Base-by-base conservation (phyloP, 2,797 vertebrate genomes). In the Protosalanx chinensis region DNA sequence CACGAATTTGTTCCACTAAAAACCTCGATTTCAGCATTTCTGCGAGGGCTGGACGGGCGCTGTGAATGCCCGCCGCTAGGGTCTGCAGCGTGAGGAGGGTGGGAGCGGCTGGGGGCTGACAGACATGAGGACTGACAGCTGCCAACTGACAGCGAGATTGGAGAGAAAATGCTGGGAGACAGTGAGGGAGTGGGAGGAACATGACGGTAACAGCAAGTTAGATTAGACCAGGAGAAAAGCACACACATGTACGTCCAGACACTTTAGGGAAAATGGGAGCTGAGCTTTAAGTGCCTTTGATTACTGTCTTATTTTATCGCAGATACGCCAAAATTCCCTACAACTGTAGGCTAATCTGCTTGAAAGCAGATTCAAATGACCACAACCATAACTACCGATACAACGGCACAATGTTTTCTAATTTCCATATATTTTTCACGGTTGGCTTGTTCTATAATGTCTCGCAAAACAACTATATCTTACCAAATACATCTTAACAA, bases 141-240 rank as follows among this genome's bases (percentile, higher is more conserved):
- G 91, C 91, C 89, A 92, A 92, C 91, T 89, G 90, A 92, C 88
- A 91, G 92, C 90, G 89, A 93, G 93, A 93, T 88, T 91, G 92
- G 94, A 88, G 84, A 90, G 86, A 86, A 89, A 90, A 92, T 88
- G 86, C 88, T 88, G 87, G 85, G 88, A 87, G 92, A 94, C 91
- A 91, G 86, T 87, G 90, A 92, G 91, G 89, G 88, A 93, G 91
- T 88, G 90, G 91, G 90, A 86, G 81, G 90, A 92, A 94, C 94
- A 94, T 95, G 94, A 96, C 95, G 95, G 93, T 90, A 94, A 94
- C 94, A 95, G 88, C 90, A 79, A 84, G 88, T 90, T 91, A 92
- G 91, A 95, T 96, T 95, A 97, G 91, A 94, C 87, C 84, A 72
- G 74, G 66, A 80, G 64, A 61, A 62, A 37, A 49, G 64, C 51